Evolutionary conservation across 1,140 invertebrate species (phyloP).

Genomic region (Megathymus violae): DNA sequence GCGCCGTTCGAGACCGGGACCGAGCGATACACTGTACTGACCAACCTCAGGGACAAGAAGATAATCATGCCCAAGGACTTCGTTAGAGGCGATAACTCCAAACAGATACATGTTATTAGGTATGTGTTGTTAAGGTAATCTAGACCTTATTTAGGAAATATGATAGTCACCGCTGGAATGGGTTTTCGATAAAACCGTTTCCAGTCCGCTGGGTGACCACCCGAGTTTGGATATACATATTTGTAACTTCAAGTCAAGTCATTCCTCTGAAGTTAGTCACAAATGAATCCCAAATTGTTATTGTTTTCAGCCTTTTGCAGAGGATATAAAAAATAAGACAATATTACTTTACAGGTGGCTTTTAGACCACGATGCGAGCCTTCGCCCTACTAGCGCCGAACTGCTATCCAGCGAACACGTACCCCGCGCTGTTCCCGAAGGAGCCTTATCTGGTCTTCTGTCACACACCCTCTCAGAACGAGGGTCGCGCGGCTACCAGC

Average conservation of each 20-base stretch:
- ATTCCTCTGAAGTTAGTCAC: too few species aligned
- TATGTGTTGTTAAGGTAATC: conserved; percentile 38
- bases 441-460: conserved; percentile 90
- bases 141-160: not conserved
- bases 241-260: too few species aligned
- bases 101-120: conserved; percentile 79
- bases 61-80: conserved; percentile 74
- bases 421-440: conserved; percentile 92
- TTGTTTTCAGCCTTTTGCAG: too few species aligned
- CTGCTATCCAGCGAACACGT: conserved; percentile 91
- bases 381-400: conserved; percentile 92
- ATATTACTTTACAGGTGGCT: conserved; percentile 87
- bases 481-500: conserved; percentile 52
- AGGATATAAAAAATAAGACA: too few species aligned
- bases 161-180: too few species aligned
- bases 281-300: too few species aligned
- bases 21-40: conserved; percentile 91
- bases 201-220: too few species aligned
- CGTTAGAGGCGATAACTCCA: conserved; percentile 60
- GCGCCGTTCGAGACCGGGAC: conserved; percentile 92
- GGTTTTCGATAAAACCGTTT: too few species aligned
- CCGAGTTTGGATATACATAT: too few species aligned
- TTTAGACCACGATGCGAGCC: conserved; percentile 92
- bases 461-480: conserved; percentile 60
- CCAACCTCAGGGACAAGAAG: conserved; percentile 60